These are phyloP conservation scores for Zosterops hypoxanthus DNA, from an alignment of 2,113 vertebrate species.

Conservation along the genomic window DNA sequence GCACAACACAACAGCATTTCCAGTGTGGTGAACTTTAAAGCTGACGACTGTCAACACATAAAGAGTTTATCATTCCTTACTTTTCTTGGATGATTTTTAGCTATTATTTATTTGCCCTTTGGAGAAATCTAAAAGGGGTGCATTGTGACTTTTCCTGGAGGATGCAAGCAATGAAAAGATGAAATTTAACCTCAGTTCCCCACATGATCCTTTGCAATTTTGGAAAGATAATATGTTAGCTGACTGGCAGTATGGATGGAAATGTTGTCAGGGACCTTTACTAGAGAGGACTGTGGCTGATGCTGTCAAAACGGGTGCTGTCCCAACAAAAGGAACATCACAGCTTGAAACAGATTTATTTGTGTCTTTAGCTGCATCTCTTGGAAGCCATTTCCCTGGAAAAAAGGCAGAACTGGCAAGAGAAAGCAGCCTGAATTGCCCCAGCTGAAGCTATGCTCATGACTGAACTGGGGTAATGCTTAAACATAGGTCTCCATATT, in stretches of 20 bases:
- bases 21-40: neutral
- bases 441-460: neutral
- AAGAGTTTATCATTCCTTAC: neutral
- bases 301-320: neutral
- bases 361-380: neutral
- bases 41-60: neutral
- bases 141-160: neutral
- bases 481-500: neutral
- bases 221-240: neutral
- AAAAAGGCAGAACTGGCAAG: neutral
- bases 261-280: neutral
- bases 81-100: neutral
- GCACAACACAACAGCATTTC: neutral
- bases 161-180: neutral
- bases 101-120: neutral
- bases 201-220: neutral
- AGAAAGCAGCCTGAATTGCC: neutral
- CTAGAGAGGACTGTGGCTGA: neutral
- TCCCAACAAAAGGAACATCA: neutral
- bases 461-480: neutral
- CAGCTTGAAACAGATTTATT: neutral
- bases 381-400: neutral
- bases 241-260: neutral
- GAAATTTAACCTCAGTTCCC: neutral
- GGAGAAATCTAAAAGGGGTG: neutral